phyloP scores from a whole-genome alignment of 1,140 invertebrate genomes.

The Augochlora pura region DNA sequence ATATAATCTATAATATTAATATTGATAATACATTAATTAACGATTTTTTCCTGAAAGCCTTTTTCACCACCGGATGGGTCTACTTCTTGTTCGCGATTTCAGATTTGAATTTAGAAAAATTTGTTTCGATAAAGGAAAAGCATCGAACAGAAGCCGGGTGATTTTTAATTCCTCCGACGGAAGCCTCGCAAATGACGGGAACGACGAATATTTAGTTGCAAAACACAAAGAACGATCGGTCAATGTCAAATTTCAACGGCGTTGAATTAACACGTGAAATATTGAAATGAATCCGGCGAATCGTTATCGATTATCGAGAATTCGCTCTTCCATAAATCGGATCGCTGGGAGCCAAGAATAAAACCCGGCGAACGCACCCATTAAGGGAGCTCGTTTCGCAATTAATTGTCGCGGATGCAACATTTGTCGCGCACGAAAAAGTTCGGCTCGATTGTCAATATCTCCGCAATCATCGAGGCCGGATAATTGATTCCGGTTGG shows the following conservation, averaged over 20 bases:
- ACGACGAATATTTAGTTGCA: background rate
- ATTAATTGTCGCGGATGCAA: constrained; percentile 35
- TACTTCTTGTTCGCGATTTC: too few relatives aligned
- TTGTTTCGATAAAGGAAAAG: too few relatives aligned
- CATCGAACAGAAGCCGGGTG: too few relatives aligned
- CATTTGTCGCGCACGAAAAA: constrained; percentile 24
- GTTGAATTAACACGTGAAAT: background rate
- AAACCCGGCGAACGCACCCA: constrained; percentile 21
- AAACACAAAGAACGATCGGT: background rate
- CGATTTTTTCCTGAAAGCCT: too few relatives aligned
- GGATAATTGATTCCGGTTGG: constrained; percentile 16
- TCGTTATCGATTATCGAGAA: background rate
- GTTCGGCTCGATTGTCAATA: background rate
- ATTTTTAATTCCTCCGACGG: too few relatives aligned
- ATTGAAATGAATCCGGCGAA: constrained; percentile 6
- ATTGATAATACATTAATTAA: too few relatives aligned
- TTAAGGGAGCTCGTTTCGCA: constrained; percentile 33
- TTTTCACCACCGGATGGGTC: too few relatives aligned
- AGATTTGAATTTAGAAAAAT: too few relatives aligned
- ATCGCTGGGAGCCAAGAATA: background rate
- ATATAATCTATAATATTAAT: too few relatives aligned
- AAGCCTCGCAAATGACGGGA: background rate
- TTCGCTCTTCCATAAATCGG: background rate
- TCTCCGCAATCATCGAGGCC: background rate
- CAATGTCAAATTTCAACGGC: background rate